Evolutionary conservation across 2,888 invertebrate species (phyloP).

Genomic region (Azorinus chamasolen): DNA sequence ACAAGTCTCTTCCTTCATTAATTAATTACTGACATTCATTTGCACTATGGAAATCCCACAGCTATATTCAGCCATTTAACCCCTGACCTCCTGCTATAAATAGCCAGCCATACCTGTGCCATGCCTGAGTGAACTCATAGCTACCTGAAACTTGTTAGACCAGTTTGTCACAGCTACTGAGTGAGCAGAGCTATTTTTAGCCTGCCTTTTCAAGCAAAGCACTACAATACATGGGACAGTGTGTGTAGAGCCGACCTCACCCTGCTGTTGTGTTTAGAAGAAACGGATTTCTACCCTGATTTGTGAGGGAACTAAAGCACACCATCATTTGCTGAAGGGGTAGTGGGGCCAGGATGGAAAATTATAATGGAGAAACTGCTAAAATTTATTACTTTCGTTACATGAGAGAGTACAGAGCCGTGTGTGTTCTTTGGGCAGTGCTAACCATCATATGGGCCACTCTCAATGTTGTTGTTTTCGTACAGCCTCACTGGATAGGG

Average conservation of each 20-base stretch:
- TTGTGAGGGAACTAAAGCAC: slow-evolving; percentile 7
- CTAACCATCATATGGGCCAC: slow-evolving; percentile 99
- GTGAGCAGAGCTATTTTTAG: slow-evolving; percentile 37
- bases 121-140: slow-evolving; percentile 36
- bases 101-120: slow-evolving; percentile 48
- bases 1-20: no score
- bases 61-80: slow-evolving; percentile 25
- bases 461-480: slow-evolving; percentile 97
- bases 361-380: slow-evolving; percentile 78
- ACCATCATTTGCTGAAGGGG: slow-evolving; percentile 41
- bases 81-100: slow-evolving; percentile 31
- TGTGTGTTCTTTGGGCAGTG: slow-evolving; percentile 98
- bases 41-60: slow-evolving; percentile 47
- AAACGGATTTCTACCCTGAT: slow-evolving; percentile 36
- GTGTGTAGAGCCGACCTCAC: slow-evolving; percentile 58
- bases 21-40: neutral
- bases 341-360: slow-evolving; percentile 58
- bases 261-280: slow-evolving; percentile 32
- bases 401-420: slow-evolving; percentile 89
- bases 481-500: slow-evolving; percentile 91
- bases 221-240: slow-evolving; percentile 55
- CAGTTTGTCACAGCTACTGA: slow-evolving; percentile 50
- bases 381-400: slow-evolving; percentile 84
- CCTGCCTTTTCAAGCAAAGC: slow-evolving; percentile 51
- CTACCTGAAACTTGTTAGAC: slow-evolving; percentile 66